Evolutionary conservation across 2,797 vertebrate species (phyloP), one percentile per base, ranked within the genome.

Genomic region (Neosilurus hyrtlii): DNA sequence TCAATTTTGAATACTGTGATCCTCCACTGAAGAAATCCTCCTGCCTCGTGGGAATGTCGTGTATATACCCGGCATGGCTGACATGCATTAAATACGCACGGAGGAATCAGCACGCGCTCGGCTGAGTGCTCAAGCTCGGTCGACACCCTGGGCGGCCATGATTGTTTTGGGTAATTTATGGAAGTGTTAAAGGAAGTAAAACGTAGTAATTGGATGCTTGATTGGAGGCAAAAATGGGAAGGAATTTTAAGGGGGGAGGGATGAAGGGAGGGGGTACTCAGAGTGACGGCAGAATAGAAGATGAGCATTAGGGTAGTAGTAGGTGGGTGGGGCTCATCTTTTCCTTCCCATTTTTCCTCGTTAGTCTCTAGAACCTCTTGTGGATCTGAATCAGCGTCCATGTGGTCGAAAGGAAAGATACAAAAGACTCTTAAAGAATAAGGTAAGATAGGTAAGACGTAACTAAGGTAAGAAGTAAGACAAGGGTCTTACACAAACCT

Each of bases 311-410:
- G 84, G 82, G 68, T 74, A 82, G 86, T 82, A 81, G 87, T 84
- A 75, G 71, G 71, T 83, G 72, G 88, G 87, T 89, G 90, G 91
- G 92, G 91, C 92, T 91, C 81, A 14, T 22, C 59, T 49, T 37
- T 14, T 90, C 90, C 90, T 56, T 88, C 84, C 87, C 80, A 86
- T 85, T 59, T 30, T 30, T 83, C 83, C 81, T 85, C 80, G 9
- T 87, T n/a, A 8, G 1, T 82, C 4, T 68, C 20, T 24, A 20
- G 35, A 76, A 51, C 37, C 14, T 62, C 18, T 54, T 18, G 51
- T 52, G 12, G 30, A 16, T 18, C 65, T 67, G 18, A 2, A 35
- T 37, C 30, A 37, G 8, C 1, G 10, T 30, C 0, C 63, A 3
- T 4, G 35, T 1, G 1, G 43, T 43, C 8, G 43, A 43, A 43